phyloP scores from a whole-genome alignment of 2,888 invertebrate species.

The Pyralis farinalis region DNA sequence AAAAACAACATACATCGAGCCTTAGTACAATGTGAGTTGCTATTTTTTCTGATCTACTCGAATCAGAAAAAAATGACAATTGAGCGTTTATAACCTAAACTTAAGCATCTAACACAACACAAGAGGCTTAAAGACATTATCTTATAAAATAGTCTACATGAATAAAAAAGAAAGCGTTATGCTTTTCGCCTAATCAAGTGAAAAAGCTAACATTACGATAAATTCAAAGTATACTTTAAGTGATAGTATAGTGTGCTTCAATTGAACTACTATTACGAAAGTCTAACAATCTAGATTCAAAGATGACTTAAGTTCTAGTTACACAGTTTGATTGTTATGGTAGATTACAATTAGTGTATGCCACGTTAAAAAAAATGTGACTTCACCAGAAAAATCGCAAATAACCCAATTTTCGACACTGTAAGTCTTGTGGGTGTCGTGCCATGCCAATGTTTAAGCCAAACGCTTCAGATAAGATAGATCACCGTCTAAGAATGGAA shows the following conservation, averaged over 20 bases:
- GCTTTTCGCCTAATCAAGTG: constrained; percentile 26
- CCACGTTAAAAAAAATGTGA: constrained; percentile 54
- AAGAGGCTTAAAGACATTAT: constrained; percentile 27
- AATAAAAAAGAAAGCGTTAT: constrained; percentile 16
- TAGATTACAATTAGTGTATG: constrained; percentile 35
- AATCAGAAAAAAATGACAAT: constrained; percentile 48
- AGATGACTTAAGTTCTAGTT: constrained; percentile 27
- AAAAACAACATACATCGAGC: constrained; percentile 81
- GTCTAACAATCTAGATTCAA: constrained; percentile 16
- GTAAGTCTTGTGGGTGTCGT: constrained; percentile 61
- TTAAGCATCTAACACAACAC: constrained; percentile 69
- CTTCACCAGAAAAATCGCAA: constrained; percentile 39
- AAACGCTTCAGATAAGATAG: constrained; percentile 66
- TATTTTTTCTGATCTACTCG: constrained; percentile 32
- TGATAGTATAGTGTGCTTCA: constrained; percentile 37
- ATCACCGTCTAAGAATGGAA: constrained; percentile 67
- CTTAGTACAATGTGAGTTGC: constrained; percentile 70
- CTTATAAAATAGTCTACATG: constrained; percentile 5
- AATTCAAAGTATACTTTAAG: constrained; percentile 34
- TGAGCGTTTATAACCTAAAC: constrained; percentile 49
- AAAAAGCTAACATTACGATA: constrained; percentile 33
- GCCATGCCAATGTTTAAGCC: constrained; percentile 76
- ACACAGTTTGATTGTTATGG: constrained; percentile 28
- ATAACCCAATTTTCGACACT: constrained; percentile 55
- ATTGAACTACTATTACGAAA: constrained; percentile 18